Evolutionary conservation across 2,113 vertebrate species (phyloP), one percentile per base, ranked within the genome.

Genomic region (Callospermophilus lateralis): DNA sequence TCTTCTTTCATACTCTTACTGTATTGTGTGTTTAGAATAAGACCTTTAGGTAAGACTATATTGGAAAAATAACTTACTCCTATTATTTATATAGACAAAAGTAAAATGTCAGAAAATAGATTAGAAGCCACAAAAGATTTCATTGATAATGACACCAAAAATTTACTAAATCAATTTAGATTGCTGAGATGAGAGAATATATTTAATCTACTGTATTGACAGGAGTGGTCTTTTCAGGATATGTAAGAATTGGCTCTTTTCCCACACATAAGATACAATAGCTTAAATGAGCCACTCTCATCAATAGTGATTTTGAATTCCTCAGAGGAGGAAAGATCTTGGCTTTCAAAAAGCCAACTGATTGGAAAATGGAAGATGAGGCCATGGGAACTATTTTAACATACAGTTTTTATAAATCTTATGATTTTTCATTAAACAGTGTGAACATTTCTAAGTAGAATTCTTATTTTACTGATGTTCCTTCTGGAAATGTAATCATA

Each of bases 1-100:
- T 87, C 11, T 42, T 88, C 53, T 89, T 92, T 68, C 22, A 61
- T 32, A 8, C 16, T 63, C 24, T 81, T 67, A 34, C 6, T 79
- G 42, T 76, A 34, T 77, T 84, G 63, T 20, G 6, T 58, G 65
- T 91, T 90, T 73, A 70, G 34, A 85, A 51, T 55, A 89, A 91
- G 34, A 85, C 11, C 6, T 7, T 77, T 80, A 81, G 28, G 13
- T 67, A 85, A 96, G 17, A 11, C 45, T 80, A 30, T 67, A n/a
- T 67, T 74, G 67, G 83, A 73, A 96, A 28, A 90, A 58, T 32
- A 85, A 51, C 34, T 86, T 39, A n/a, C 76, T 80, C 45, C 65
- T 84, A 3, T 26, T 85, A 61, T 65, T 96, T 92, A 81, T n/a
- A 58, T 17, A 91, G 6, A 9, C 58, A 34, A 86, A 89, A 86